Percentiles rank a stretch among this genome's conserved stretches.
phyloP scores from a whole-genome alignment of 2,797 vertebrate genomes.

The Balearica regulorum region DNA sequence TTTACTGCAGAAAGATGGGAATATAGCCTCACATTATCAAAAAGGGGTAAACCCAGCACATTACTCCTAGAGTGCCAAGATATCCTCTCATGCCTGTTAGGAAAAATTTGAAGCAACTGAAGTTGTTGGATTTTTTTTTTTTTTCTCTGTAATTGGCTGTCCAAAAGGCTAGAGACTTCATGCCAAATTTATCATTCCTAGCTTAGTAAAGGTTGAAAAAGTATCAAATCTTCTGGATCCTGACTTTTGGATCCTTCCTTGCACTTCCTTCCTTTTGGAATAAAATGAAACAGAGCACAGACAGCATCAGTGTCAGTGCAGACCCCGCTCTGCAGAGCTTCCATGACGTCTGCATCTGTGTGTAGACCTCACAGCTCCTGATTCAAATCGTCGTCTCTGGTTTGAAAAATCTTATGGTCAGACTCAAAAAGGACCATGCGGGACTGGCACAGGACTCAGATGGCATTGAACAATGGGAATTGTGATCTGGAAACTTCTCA shows the following conservation, averaged over 20 bases:
- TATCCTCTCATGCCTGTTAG: not conserved
- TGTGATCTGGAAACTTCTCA: not conserved
- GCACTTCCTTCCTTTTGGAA: not conserved
- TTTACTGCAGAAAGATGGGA: not conserved
- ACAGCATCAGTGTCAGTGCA: not conserved
- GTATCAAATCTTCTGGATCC: not conserved
- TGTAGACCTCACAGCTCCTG: not conserved
- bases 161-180: not conserved
- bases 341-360: not conserved
- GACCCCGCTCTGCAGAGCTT: not conserved
- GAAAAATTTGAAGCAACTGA: not conserved
- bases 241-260: not conserved
- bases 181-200: not conserved
- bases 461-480: not conserved
- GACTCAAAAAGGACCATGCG: not conserved
- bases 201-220: not conserved
- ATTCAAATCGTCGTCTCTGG: not conserved
- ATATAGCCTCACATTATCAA: not conserved
- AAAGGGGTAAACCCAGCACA: not conserved
- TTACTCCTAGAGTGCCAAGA: not conserved
- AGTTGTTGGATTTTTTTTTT: not conserved
- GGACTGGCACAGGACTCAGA: not conserved
- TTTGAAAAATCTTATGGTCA: not conserved
- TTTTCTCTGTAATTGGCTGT: not conserved
- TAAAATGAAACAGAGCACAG: rapidly evolving